Conservation (phyloP, 2,797 vertebrate species). For the Brachyrhaphis roseni region DNA sequence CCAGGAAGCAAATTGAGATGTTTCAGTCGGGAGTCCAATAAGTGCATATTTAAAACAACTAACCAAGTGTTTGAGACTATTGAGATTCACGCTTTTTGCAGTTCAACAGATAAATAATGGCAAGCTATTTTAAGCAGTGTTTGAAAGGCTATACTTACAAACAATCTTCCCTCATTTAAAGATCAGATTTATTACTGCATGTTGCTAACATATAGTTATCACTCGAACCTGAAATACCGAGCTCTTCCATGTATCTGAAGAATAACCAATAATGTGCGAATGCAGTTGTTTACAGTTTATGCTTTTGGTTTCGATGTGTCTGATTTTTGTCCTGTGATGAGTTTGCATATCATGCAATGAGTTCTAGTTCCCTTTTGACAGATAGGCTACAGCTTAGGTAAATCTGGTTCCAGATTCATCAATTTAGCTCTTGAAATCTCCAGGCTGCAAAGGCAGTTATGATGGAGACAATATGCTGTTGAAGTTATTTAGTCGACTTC, state of each 20-base stretch:
- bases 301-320: background rate
- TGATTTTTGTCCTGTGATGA: background rate
- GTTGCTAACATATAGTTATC: background rate
- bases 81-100: conserved; percentile 4
- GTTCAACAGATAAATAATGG: conserved; percentile 34
- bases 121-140: conserved; percentile 17
- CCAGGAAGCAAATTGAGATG: conserved; percentile 56
- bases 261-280: background rate
- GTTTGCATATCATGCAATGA: background rate
- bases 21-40: conserved; percentile 54
- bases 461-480: background rate
- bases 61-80: conserved; percentile 32
- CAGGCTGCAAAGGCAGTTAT: background rate
- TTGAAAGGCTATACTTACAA: background rate
- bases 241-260: background rate
- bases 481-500: background rate
- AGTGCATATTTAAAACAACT: conserved; percentile 58
- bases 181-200: background rate
- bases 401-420: background rate
- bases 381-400: background rate
- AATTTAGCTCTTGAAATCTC: background rate
- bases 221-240: background rate
- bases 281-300: background rate
- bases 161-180: background rate
- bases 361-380: background rate